Conservation (phyloP, 2,113 vertebrate genomes). For the Vulpes vulpes region DNA sequence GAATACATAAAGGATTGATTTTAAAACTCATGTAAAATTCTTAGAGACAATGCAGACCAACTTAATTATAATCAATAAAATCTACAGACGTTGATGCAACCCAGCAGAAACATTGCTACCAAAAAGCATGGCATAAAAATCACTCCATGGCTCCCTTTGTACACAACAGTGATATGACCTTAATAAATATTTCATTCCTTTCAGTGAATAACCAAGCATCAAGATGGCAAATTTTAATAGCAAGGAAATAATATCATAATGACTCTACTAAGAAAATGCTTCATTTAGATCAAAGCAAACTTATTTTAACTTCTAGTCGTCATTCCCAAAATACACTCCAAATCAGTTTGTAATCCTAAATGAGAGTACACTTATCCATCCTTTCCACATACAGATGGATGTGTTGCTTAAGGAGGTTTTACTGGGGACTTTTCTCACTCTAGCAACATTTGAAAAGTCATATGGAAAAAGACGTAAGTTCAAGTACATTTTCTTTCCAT, state of each 20-base stretch:
- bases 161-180: constrained; percentile 85
- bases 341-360: background rate
- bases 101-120: constrained; percentile 85
- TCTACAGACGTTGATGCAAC: constrained; percentile 89
- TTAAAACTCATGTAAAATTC: constrained; percentile 87
- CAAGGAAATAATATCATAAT: constrained; percentile 78
- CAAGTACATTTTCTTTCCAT: constrained; percentile 44
- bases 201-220: constrained; percentile 83
- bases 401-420: background rate
- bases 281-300: constrained; percentile 65
- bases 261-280: constrained; percentile 74
- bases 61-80: constrained; percentile 92
- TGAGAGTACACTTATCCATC: background rate
- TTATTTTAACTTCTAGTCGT: constrained; percentile 8
- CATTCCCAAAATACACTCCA: background rate
- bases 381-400: background rate
- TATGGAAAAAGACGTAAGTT: constrained; percentile 49
- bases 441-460: constrained; percentile 47
- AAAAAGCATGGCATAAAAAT: constrained; percentile 87
- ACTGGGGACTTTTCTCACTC: constrained; percentile 22
- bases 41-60: constrained; percentile 88
- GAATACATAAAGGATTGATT: constrained; percentile 87
- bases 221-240: constrained; percentile 81
- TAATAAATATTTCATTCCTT: constrained; percentile 91
- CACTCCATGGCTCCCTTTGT: constrained; percentile 82